These are phyloP conservation scores for Mormyrops boulengeri DNA, from an alignment of 2,797 vertebrate genomes.

Conservation along the genomic window DNA sequence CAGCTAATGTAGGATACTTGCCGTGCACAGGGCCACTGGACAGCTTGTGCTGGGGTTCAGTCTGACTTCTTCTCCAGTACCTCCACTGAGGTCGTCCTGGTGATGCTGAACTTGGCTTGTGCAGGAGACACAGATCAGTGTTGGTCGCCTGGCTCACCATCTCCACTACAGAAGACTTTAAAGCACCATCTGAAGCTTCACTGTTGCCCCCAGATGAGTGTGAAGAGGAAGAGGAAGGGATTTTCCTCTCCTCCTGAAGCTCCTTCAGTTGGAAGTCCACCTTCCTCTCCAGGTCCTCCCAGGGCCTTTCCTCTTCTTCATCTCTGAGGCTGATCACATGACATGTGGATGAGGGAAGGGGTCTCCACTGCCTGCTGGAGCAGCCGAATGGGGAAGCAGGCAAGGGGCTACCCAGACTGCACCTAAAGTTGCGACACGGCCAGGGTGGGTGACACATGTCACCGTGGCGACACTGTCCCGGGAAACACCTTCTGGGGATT, in stretches of 20 bases:
- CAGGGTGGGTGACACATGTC: slow-evolving; percentile 33
- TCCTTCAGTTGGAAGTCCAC: slow-evolving; percentile 36
- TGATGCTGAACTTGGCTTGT: slow-evolving; percentile 35
- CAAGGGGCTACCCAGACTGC: slow-evolving; percentile 32
- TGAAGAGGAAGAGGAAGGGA: slow-evolving; percentile 27
- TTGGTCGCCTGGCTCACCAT: slow-evolving; percentile 45
- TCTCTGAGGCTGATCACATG: slow-evolving; percentile 27
- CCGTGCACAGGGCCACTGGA: slow-evolving; percentile 57
- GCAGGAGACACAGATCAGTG: slow-evolving; percentile 38
- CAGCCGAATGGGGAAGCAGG: slow-evolving; percentile 34
- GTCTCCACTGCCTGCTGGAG: slow-evolving; percentile 40
- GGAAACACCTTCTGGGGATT: neutral
- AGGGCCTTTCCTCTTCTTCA: neutral
- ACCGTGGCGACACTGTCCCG: slow-evolving; percentile 14
- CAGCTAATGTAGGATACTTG: neutral
- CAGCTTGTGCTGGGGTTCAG: slow-evolving; percentile 53
- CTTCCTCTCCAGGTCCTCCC: slow-evolving; percentile 32
- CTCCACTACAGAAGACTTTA: slow-evolving; percentile 14
- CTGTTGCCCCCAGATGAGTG: slow-evolving; percentile 40
- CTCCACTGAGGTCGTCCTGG: slow-evolving; percentile 56
- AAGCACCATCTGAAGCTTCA: slow-evolving; percentile 32
- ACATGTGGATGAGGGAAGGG: slow-evolving; percentile 30
- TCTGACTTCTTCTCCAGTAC: slow-evolving; percentile 67
- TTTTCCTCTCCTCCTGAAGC: slow-evolving; percentile 33
- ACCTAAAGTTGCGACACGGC: slow-evolving; percentile 16